Conservation (phyloP, 2,797 vertebrate genomes). For the Sorex maritimensis region DNA sequence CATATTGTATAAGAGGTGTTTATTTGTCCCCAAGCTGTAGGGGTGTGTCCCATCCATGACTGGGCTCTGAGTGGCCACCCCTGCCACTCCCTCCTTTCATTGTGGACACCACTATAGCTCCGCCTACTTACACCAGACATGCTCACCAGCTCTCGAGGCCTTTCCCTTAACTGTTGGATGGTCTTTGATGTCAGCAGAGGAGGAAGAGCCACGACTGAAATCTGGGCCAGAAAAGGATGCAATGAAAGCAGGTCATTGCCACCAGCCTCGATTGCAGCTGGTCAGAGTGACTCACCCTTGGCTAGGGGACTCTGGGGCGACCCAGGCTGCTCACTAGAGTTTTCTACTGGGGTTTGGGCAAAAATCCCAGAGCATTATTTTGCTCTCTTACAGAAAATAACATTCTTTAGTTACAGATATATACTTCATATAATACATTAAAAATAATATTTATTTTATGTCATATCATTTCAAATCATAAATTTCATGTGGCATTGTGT, state of each 20-base stretch:
- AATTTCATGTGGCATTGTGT: not conserved
- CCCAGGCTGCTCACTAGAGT: not conserved
- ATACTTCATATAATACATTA: too few relatives aligned
- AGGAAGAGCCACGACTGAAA: not conserved
- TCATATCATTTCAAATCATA: not conserved
- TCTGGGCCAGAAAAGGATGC: not conserved
- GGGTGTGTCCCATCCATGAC: not conserved
- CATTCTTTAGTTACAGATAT: too few relatives aligned
- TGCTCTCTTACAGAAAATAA: not conserved
- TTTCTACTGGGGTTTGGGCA: not conserved
- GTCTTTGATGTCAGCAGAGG: not conserved
- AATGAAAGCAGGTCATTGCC: not conserved
- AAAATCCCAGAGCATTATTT: conserved; percentile 38
- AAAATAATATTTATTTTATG: too few relatives aligned
- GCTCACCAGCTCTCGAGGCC: too few relatives aligned
- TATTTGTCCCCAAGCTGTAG: not conserved
- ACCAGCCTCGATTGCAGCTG: not conserved
- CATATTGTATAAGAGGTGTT: not conserved
- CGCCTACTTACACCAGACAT: too few relatives aligned
- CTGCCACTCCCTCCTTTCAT: not conserved
- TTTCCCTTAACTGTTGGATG: not conserved
- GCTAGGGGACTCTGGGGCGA: not conserved
- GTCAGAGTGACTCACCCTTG: not conserved
- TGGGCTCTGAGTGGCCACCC: not conserved
- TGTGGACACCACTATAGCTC: not conserved